Evolutionary conservation across 64 coral and sea anemone species (phyloP).

Genomic region (Montipora sp.): DNA sequence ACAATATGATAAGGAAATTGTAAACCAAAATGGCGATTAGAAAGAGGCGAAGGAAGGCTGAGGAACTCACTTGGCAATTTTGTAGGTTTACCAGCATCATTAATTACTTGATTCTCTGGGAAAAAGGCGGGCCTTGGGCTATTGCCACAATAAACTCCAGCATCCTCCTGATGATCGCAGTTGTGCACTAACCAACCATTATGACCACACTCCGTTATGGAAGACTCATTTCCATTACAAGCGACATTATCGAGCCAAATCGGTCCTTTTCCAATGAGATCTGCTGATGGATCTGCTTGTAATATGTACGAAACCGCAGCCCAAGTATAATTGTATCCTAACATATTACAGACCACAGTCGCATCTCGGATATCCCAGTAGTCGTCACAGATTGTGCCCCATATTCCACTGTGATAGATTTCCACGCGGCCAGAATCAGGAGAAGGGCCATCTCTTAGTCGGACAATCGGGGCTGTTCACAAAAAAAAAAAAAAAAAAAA

Average conservation of each 20-base stretch:
- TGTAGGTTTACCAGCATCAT: constrained; percentile 1
- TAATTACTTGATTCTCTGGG: not conserved
- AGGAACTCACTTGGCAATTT: not conserved
- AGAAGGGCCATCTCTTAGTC: constrained; percentile 11
- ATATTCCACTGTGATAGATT: constrained; percentile 33
- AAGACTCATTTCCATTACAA: constrained; percentile 48
- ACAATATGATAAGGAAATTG: too few species aligned
- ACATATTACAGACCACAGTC: constrained; percentile 6
- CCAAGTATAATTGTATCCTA: constrained; percentile 21
- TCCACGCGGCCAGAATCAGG: constrained; percentile 42
- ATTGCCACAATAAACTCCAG: constrained; percentile 37
- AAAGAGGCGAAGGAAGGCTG: not conserved
- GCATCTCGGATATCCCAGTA: constrained; percentile 31
- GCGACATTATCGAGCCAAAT: constrained; percentile 61
- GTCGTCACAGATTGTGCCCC: constrained; percentile 37
- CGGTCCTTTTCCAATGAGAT: constrained; percentile 20
- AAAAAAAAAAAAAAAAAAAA: too few species aligned
- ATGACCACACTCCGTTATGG: constrained; percentile 31
- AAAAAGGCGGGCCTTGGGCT: not conserved
- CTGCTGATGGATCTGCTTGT: not conserved
- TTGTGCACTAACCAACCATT: constrained; percentile 57
- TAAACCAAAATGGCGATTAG: too few species aligned
- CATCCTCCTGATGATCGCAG: constrained; percentile 51
- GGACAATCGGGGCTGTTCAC: constrained; percentile 20
- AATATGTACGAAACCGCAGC: not conserved